Base-by-base conservation (phyloP, 2,113 vertebrate genomes). In the Phalacrocorax brasilianus region DNA sequence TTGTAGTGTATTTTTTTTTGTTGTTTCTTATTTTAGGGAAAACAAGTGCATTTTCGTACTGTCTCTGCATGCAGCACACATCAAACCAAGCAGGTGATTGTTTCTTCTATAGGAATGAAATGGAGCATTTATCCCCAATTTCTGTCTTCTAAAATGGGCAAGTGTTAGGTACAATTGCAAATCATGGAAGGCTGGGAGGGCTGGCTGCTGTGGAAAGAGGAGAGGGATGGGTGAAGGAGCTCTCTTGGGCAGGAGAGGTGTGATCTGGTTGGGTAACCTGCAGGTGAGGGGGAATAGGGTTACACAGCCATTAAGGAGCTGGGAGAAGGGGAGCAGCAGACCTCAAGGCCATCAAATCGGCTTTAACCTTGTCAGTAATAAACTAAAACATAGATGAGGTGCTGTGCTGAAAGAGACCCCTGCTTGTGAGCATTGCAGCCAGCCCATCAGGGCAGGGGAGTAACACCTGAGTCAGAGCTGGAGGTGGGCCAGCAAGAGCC, bases 111-210 rank as follows among this genome's bases (percentile, higher is more conserved):
- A 58, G 71, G 30, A 56, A 24, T 27, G 30, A 56, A 85, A 85
- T 17, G 12, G 27, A 70, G 20, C 0, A 1, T 58, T 94, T 26
- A 26, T 19, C 40, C 38, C 27, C 15, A 12, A 0, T 19, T 56
- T 10, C 30, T 87, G 33, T 4, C 30, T 26, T 18, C 30, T 27
- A 33, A 33, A 88, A 16, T 52, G 61, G 53, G 47, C 18, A 35
- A 47, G 24, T 8, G 32, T 12, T 40, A 32, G 35, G 62, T 12
- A 20, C 13, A 59, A 13, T 20, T 45, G 30, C 74, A 85, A 32
- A 23, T 35, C 44, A 27, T 15, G 27, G 14, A 35, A 23, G 65
- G 19, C 44, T 58, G 24, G 47, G 35, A 72, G 55, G 22, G 33
- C 12, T 83, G 55, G 24, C 1, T 50, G 21, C 47, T 68, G 71